Evolutionary conservation across 2,888 invertebrate species (phyloP).

Genomic region (Nycteola revayana): DNA sequence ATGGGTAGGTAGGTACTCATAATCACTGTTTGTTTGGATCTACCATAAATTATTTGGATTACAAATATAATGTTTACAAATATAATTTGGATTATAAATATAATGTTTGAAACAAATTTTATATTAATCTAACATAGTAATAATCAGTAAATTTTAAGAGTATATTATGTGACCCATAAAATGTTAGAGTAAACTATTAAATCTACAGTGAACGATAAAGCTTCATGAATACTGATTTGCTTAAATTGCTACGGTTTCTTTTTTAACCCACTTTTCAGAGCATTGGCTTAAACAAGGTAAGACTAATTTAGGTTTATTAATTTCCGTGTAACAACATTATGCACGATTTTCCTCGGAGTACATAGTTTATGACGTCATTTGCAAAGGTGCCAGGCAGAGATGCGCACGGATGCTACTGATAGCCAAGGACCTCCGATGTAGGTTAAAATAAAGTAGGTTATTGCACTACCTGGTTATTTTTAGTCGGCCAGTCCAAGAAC

Average conservation of each 20-base stretch:
- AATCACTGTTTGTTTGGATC: no score
- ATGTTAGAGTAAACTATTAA: no score
- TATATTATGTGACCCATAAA: no score
- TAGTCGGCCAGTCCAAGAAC: constrained; percentile 56
- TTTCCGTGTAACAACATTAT: constrained; percentile 63
- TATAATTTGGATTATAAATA: no score
- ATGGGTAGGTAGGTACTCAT: no score
- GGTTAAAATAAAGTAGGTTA: constrained; percentile 81
- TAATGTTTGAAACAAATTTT: no score
- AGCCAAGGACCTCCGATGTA: constrained; percentile 71
- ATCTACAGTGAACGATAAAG: no score
- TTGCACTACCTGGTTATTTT: constrained; percentile 70
- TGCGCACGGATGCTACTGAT: constrained; percentile 64
- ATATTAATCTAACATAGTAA: no score
- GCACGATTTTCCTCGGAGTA: constrained; percentile 56
- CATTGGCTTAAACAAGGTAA: constrained; percentile 58
- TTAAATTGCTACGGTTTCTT: constrained; percentile 45
- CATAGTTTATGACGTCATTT: constrained; percentile 67
- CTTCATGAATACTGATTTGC: no score
- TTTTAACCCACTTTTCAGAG: constrained; percentile 58
- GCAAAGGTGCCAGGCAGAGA: constrained; percentile 73
- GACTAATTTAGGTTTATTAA: constrained; percentile 67
- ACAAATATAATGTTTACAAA: no score
- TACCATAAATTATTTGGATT: no score
- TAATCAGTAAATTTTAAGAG: no score